Conservation (phyloP, 2,888 invertebrate genomes). For the Stenotaenia linearis region DNA sequence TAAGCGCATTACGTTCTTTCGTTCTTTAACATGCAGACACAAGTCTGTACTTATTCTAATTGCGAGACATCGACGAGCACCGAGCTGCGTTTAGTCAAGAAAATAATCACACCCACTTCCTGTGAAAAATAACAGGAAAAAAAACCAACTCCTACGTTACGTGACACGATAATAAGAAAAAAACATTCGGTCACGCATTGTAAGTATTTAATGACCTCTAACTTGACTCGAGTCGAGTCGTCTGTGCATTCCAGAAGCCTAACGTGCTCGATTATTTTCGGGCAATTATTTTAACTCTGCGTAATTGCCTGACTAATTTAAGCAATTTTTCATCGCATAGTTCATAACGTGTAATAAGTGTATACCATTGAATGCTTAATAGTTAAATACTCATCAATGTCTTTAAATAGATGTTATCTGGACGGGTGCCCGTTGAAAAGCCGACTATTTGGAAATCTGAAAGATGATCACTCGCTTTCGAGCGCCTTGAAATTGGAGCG, state of each 20-base stretch:
- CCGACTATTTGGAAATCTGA: constrained; percentile 4
- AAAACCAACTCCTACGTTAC: too few species aligned
- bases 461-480: neutral
- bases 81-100: too few species aligned
- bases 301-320: neutral
- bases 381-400: neutral
- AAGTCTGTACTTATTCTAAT: neutral
- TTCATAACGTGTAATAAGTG: too few species aligned
- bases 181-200: too few species aligned
- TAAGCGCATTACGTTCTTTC: too few species aligned
- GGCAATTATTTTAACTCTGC: neutral
- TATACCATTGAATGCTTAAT: neutral
- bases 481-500: neutral
- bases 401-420: constrained; percentile 2
- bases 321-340: neutral
- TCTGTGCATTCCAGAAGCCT: neutral
- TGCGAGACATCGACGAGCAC: too few species aligned
- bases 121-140: too few species aligned
- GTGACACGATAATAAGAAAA: too few species aligned
- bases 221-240: neutral
- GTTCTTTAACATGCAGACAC: neutral
- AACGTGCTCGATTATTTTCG: neutral
- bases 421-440: neutral
- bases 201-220: neutral
- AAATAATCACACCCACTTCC: neutral